phyloP scores from a whole-genome alignment of 2,113 vertebrate genomes.

The Xiphorhynchus elegans region DNA sequence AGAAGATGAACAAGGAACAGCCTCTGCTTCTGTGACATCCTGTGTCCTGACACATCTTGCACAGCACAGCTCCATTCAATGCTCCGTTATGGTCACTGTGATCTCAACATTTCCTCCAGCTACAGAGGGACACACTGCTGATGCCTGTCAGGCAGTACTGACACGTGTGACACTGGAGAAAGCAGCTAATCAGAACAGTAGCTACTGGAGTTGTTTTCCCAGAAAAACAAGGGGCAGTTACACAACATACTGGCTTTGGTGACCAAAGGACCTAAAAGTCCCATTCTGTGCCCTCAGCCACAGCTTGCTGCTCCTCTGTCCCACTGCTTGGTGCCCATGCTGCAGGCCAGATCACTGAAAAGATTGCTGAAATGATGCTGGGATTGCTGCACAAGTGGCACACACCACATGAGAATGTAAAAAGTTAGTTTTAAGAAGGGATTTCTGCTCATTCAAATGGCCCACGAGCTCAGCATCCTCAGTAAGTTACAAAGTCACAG shows the following conservation, averaged over 20 bases:
- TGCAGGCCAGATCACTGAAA: neutral
- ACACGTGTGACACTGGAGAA: accelerated
- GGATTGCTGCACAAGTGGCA: neutral
- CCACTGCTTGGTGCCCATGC: neutral
- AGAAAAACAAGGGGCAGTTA: neutral
- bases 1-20: neutral
- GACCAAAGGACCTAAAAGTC: neutral
- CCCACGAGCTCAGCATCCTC: neutral
- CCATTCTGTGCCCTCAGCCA: neutral
- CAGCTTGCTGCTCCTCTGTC: neutral
- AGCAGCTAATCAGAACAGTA: neutral
- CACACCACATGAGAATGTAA: neutral
- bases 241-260: neutral
- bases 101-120: neutral
- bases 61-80: neutral
- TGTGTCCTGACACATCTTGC: neutral
- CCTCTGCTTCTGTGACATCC: neutral
- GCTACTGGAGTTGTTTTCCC: neutral
- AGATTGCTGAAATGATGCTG: neutral
- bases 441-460: neutral
- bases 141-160: neutral
- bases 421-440: neutral
- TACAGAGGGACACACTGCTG: neutral
- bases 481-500: neutral
- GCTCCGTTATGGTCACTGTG: accelerated